A percentile compares a stretch with the other conserved stretches of the same genome.
phyloP scores from a whole-genome alignment of 2,113 vertebrate genomes.

The Brachyhypopomus occidentalis region DNA sequence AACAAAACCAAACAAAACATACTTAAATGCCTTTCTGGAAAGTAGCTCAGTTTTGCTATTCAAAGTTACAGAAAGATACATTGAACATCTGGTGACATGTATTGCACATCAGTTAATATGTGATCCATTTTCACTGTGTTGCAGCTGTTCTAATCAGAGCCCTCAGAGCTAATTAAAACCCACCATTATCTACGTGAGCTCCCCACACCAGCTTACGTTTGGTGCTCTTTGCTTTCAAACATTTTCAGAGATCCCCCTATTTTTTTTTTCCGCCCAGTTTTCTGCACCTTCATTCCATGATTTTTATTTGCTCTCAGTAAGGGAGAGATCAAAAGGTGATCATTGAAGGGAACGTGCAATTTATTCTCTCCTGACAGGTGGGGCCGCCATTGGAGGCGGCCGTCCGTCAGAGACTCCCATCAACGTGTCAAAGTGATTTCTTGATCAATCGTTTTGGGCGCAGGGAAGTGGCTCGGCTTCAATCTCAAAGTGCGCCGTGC shows the following conservation, averaged over 20 bases:
- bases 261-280: slow-evolving; percentile 3
- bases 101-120: no score
- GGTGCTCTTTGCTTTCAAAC: neutral
- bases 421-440: slow-evolving; percentile 69
- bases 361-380: slow-evolving; percentile 70
- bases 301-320: slow-evolving; percentile 56
- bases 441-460: slow-evolving; percentile 68
- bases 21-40: no score
- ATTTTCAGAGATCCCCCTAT: slow-evolving; percentile 13
- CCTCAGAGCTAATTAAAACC: no score
- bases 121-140: no score
- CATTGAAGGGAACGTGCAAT: slow-evolving; percentile 68
- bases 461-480: slow-evolving; percentile 55
- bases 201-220: no score
- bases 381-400: slow-evolving; percentile 62
- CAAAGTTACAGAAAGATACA: no score
- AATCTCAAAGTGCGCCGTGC: slow-evolving; percentile 56
- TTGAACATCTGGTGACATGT: no score
- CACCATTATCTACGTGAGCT: no score
- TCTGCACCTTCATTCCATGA: slow-evolving; percentile 30
- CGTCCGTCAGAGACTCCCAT: slow-evolving; percentile 70
- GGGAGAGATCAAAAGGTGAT: slow-evolving; percentile 70
- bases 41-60: no score
- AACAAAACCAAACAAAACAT: no score
- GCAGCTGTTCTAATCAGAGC: no score